Evolutionary conservation across 2,888 invertebrate species (phyloP), one percentile per base, ranked within the genome.

Genomic region (Apodemia zela): DNA sequence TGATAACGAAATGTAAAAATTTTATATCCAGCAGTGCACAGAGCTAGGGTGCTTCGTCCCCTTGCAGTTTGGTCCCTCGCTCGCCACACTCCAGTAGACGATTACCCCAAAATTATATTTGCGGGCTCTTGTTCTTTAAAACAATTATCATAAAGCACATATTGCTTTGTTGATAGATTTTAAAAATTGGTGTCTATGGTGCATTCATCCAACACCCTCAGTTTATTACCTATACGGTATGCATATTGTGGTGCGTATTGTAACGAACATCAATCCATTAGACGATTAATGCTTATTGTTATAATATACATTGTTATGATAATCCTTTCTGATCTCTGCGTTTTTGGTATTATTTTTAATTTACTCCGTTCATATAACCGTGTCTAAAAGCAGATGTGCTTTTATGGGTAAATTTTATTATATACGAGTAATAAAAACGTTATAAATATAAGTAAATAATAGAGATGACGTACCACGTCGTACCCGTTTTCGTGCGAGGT

Each of bases 121-220:
- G 54, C 54, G 54, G 29, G 79, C 69, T 49, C 47, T 3, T 51
- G 61, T 54, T 63, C 54, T 65, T 75, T 87, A 80, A 71, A 65
- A 10, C 67, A 51, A 49, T 65, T n/a, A 63, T 6, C 47, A 75
- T 82, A 88, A 72, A 76, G 78, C 67, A 68, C 72, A 77, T 75
- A 78, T 74, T 83, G 54, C 66, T 65, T 65, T 69, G 71, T 13
- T 65, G 63, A 71, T 64, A 29, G 21, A 42, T 47, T 61, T 54
- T 61, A 47, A 66, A 35, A 51, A 54, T 63, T 63, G 45, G 64
- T 63, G 63, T 59, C 78, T 81, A 73, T 69, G 81, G 81, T 82
- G 83, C 85, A 85, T 89, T 87, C 87, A 83, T 82, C 78, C 80
- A 78, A 81, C 87, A 87, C 89, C 89, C 89, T 82, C 81, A 69